Percentiles rank a stretch among this genome's conserved stretches.
Evolutionary conservation across 2,888 invertebrate species (phyloP).

Genomic region (Cataglyphis albicans): DNA sequence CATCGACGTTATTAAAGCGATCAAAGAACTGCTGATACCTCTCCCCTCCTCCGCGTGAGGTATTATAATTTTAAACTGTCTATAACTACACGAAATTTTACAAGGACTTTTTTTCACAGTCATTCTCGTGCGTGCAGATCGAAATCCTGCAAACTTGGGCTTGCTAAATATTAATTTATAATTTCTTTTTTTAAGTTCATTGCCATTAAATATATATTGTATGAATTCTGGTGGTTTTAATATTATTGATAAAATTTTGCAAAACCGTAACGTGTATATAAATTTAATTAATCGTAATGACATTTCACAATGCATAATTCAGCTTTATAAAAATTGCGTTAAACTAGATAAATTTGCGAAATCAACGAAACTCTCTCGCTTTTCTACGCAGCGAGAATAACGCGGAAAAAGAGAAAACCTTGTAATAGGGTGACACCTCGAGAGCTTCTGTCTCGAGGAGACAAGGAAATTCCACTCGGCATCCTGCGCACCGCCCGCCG

Average conservation of each 20-base stretch:
- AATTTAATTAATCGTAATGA: slow-evolving; percentile 66
- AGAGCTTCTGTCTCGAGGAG: slow-evolving; percentile 65
- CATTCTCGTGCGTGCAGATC: slow-evolving; percentile 36
- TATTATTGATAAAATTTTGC: slow-evolving; percentile 14
- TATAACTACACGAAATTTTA: slow-evolving; percentile 33
- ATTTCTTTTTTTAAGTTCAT: background rate
- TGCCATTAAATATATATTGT: background rate
- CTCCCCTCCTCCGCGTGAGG: background rate
- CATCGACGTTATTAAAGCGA: slow-evolving; percentile 43
- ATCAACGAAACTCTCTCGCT: slow-evolving; percentile 68
- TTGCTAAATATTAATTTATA: background rate
- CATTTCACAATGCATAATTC: slow-evolving; percentile 55
- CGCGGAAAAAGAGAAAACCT: slow-evolving; percentile 15
- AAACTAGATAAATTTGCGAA: slow-evolving; percentile 64
- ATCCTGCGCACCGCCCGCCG: slow-evolving; percentile 72
- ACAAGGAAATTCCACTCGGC: slow-evolving; percentile 75
- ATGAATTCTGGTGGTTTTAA: slow-evolving; percentile 6
- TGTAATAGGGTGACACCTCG: slow-evolving; percentile 71
- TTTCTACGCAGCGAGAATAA: background rate
- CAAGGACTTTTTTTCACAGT: slow-evolving; percentile 29
- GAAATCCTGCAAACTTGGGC: slow-evolving; percentile 4
- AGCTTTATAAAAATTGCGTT: slow-evolving; percentile 70
- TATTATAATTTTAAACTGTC: slow-evolving; percentile 41
- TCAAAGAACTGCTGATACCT: slow-evolving; percentile 48
- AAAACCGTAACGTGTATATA: slow-evolving; percentile 10